These are phyloP conservation scores for Xyrichtys novacula DNA, from an alignment of 2,797 vertebrate species.

Conservation along the genomic window DNA sequence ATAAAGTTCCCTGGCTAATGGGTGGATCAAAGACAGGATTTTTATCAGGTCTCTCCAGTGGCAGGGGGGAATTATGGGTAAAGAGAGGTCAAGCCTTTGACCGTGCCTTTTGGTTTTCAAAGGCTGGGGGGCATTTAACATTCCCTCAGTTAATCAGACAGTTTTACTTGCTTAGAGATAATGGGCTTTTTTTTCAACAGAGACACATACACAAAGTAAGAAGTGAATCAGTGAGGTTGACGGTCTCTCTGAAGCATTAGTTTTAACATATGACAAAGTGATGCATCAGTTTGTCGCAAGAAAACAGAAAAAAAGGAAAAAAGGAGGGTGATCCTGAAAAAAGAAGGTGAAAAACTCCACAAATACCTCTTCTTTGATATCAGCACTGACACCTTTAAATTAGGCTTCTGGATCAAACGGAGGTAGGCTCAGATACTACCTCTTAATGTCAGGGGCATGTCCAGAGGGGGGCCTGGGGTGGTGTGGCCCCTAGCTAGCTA, in stretches of 20 bases:
- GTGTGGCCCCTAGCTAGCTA: too few species aligned
- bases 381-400: too few species aligned
- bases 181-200: not conserved
- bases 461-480: too few species aligned
- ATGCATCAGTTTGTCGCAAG: slow-evolving; percentile 24
- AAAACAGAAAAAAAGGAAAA: not conserved
- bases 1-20: slow-evolving; percentile 56
- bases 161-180: not conserved
- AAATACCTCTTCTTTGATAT: not conserved
- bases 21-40: slow-evolving; percentile 81
- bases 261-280: slow-evolving; percentile 5
- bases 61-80: slow-evolving; percentile 55
- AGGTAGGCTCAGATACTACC: too few species aligned
- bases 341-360: too few species aligned
- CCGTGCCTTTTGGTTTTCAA: slow-evolving; percentile 27
- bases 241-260: not conserved
- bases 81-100: slow-evolving; percentile 31
- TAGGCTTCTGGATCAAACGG: too few species aligned
- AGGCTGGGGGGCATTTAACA: slow-evolving; percentile 5
- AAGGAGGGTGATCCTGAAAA: not conserved
- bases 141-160: not conserved
- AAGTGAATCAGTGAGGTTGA: not conserved
- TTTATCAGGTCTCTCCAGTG: slow-evolving; percentile 78
- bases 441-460: too few species aligned
- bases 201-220: not conserved